A percentile compares a stretch with the other conserved stretches of the same genome.
These are phyloP conservation scores for Zosterops lateralis DNA, from an alignment of 2,113 vertebrate genomes.

Conservation along the genomic window DNA sequence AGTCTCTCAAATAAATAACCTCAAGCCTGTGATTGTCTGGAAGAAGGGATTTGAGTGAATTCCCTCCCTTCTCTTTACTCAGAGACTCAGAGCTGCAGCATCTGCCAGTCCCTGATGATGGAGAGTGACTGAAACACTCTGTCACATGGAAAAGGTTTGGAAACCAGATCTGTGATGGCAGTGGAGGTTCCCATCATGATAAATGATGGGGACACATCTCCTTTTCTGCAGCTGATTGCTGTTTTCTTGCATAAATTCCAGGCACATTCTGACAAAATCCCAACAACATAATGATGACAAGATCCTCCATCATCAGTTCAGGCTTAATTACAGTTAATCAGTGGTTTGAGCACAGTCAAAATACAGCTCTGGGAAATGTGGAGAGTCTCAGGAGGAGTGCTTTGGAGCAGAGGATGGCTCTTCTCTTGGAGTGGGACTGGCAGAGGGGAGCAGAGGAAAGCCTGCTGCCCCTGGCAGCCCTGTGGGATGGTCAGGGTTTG, in stretches of 20 bases:
- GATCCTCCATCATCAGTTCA: slow-evolving; percentile 57
- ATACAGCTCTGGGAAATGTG: slow-evolving; percentile 16
- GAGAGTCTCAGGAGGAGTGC: slow-evolving; percentile 36
- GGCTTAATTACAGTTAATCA: slow-evolving; percentile 62
- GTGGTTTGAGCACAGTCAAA: slow-evolving; percentile 51
- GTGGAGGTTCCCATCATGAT: neutral
- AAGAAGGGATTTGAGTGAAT: neutral
- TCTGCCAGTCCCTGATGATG: neutral
- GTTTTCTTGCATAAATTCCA: slow-evolving; percentile 48
- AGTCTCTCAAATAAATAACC: neutral
- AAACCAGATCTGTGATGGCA: neutral
- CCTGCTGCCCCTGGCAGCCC: neutral
- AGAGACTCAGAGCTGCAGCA: accelerated
- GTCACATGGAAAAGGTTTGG: neutral
- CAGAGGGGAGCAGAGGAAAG: neutral
- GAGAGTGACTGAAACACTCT: neutral
- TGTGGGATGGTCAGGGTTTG: neutral
- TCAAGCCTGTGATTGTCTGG: neutral
- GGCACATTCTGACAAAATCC: slow-evolving; percentile 36
- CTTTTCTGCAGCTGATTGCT: slow-evolving; percentile 37
- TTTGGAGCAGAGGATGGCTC: slow-evolving; percentile 11
- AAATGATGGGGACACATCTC: neutral
- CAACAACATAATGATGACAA: slow-evolving; percentile 47
- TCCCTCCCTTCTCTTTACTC: neutral
- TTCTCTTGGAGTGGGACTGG: neutral